A percentile compares a stretch with the other conserved stretches of the same genome.
Conservation (phyloP, 2,797 vertebrate species). For the Tragelaphus oryx region DNA sequence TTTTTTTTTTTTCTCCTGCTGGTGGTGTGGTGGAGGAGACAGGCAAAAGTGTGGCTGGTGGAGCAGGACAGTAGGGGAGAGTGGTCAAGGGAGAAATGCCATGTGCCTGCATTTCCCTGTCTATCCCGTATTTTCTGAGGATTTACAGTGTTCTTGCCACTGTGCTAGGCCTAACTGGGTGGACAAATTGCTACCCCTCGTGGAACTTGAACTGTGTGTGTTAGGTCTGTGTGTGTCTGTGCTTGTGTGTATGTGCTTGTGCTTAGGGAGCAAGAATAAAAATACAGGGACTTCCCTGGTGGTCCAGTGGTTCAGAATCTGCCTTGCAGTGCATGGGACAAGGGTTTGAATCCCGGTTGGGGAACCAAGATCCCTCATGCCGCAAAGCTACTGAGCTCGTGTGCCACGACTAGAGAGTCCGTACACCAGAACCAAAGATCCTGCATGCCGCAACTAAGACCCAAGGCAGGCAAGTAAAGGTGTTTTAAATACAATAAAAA, state of each 20-base stretch:
- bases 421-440: not conserved
- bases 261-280: not conserved
- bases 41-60: not conserved
- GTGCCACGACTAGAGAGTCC: not conserved
- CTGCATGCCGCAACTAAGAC: not conserved
- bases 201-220: not conserved
- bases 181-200: not conserved
- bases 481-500: not conserved
- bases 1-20: not conserved
- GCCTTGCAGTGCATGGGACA: not conserved
- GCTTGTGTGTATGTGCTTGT: not conserved
- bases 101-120: not conserved
- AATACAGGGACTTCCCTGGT: not conserved
- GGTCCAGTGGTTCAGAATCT: not conserved
- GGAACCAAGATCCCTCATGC: not conserved
- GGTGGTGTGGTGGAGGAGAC: too few species aligned
- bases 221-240: not conserved
- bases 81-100: not conserved
- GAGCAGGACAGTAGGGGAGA: not conserved
- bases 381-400: not conserved
- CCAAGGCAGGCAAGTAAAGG: not conserved
- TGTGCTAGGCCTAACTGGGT: not conserved
- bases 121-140: rapidly evolving
- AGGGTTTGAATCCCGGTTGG: not conserved
- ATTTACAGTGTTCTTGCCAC: not conserved